These are phyloP conservation scores for Glossosoma conforme DNA, from an alignment of 1,140 invertebrate genomes.

Conservation along the genomic window DNA sequence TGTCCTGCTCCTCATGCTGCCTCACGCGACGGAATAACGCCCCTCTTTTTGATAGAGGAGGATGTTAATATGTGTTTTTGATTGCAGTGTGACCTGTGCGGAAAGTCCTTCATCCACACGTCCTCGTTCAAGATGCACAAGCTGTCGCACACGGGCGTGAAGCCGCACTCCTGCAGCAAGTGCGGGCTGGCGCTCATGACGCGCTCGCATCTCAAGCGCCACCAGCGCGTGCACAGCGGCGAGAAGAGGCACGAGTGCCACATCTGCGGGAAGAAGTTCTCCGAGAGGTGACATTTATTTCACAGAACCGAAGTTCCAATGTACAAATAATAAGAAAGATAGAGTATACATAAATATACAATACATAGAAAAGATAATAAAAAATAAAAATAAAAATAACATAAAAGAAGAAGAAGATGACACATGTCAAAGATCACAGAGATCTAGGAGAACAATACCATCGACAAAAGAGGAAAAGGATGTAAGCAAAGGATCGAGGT, in stretches of 20 bases:
- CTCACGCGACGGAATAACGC: too few species aligned
- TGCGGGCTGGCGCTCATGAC: constrained; percentile 57
- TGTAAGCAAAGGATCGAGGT: too few species aligned
- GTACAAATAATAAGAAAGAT: not conserved
- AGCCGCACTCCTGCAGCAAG: constrained; percentile 56
- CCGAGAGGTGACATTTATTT: constrained; percentile 45
- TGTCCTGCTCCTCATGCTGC: too few species aligned
- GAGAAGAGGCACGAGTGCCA: constrained; percentile 57
- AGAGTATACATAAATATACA: not conserved
- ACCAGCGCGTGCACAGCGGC: constrained; percentile 58
- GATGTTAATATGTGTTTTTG: constrained; percentile 30
- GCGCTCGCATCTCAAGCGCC: constrained; percentile 60
- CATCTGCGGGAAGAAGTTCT: constrained; percentile 57
- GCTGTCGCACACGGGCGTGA: constrained; percentile 58
- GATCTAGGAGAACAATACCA: too few species aligned
- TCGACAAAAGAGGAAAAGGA: too few species aligned
- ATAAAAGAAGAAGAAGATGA: too few species aligned
- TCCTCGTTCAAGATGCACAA: constrained; percentile 65
- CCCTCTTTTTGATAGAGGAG: too few species aligned
- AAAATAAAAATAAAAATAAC: too few species aligned
- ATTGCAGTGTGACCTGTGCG: constrained; percentile 59
- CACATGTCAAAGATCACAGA: too few species aligned
- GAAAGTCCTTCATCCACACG: constrained; percentile 64
- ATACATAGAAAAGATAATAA: too few species aligned
- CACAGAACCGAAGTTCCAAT: not conserved